These are phyloP conservation scores for Papilio polytes DNA, from an alignment of 1,140 invertebrate genomes.

Conservation along the genomic window DNA sequence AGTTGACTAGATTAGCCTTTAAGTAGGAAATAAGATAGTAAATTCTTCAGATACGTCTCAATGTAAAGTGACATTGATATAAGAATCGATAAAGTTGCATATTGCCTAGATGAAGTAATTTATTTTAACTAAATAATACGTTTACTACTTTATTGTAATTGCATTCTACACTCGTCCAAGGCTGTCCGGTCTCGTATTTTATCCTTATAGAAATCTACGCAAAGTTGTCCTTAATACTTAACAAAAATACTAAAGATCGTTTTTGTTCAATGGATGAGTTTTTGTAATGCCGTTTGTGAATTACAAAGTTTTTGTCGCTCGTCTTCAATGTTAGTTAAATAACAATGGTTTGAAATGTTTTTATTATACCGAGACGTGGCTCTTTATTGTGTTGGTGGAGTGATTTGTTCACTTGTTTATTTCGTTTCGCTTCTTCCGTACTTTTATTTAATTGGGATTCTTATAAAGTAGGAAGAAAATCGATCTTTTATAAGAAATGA, in stretches of 20 bases:
- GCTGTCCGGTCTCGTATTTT: background rate
- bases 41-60: background rate
- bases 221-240: background rate
- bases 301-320: background rate
- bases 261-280: background rate
- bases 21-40: too few species aligned
- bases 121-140: background rate
- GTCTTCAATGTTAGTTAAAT: slow-evolving; percentile 7
- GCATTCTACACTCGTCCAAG: background rate
- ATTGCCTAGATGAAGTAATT: background rate
- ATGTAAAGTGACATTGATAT: background rate
- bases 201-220: background rate
- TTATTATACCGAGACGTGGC: slow-evolving; percentile 7
- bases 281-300: slow-evolving; percentile 1
- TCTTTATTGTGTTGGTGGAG: background rate
- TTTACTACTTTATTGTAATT: background rate
- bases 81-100: too few species aligned
- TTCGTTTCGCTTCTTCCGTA: background rate
- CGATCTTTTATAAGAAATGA: background rate
- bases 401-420: slow-evolving; percentile 4
- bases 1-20: too few species aligned
- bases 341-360: background rate
- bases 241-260: background rate
- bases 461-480: background rate
- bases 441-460: background rate